Evolutionary conservation across 2,113 vertebrate species (phyloP).

Genomic region (Acanthisitta chloris): DNA sequence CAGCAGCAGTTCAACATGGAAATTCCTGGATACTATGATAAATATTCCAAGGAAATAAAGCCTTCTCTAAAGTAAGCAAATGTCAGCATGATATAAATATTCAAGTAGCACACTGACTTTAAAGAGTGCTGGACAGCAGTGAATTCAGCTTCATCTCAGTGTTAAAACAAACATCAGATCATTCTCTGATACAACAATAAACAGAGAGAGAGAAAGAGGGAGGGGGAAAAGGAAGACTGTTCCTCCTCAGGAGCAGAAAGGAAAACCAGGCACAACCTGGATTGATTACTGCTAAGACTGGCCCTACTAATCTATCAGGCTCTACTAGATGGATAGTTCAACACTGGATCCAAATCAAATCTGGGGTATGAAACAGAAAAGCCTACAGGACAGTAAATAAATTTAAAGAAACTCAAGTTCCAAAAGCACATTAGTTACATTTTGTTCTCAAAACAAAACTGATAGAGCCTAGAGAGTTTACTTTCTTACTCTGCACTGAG

Average conservation of each 20-base stretch:
- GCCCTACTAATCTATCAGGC: neutral
- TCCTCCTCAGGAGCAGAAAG: neutral
- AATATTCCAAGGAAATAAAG: conserved; percentile 61
- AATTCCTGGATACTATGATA: conserved; percentile 30
- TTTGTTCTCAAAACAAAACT: conserved; percentile 1
- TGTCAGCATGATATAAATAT: conserved; percentile 48
- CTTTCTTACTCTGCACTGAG: neutral
- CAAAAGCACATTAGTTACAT: neutral
- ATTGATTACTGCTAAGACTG: neutral
- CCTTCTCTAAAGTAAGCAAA: conserved; percentile 29
- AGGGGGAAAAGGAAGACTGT: neutral
- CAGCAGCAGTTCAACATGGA: conserved; percentile 16
- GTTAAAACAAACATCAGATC: conserved; percentile 57
- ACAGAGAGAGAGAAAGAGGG: neutral
- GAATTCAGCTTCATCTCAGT: conserved; percentile 51
- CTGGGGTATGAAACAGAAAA: neutral
- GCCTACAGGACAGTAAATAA: neutral
- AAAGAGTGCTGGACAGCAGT: conserved; percentile 1
- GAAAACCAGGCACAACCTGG: neutral
- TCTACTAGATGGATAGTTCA: neutral
- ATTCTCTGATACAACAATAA: conserved; percentile 42
- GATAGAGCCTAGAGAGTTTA: neutral
- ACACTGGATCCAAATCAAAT: neutral
- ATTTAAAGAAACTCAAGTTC: neutral
- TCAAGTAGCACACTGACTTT: conserved; percentile 44